These are phyloP conservation scores for Salminus brasiliensis DNA, from an alignment of 2,113 vertebrate genomes.

Conservation along the genomic window DNA sequence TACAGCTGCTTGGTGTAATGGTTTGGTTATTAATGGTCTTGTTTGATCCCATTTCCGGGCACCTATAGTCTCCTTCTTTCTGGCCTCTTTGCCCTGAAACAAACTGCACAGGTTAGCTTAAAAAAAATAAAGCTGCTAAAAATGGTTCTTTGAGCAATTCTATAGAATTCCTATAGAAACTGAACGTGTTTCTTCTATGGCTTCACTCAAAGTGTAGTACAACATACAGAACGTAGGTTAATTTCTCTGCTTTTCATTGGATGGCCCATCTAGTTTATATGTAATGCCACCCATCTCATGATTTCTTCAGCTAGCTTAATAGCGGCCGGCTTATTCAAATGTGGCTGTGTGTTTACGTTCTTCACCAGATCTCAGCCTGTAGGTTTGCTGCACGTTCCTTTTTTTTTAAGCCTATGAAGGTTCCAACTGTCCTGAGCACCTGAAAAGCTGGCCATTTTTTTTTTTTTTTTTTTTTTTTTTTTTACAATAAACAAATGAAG, in stretches of 20 bases:
- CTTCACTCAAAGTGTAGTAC: too few species aligned
- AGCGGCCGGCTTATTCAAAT: neutral
- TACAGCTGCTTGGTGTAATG: neutral
- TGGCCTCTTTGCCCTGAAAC: too few species aligned
- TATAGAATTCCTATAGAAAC: too few species aligned
- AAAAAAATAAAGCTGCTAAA: too few species aligned
- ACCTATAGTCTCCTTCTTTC: too few species aligned
- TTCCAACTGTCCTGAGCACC: neutral
- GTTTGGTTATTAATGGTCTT: neutral
- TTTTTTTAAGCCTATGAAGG: conserved; percentile 30
- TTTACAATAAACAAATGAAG: conserved; percentile 6
- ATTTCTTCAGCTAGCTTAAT: neutral
- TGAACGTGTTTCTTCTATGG: too few species aligned
- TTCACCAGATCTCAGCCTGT: neutral
- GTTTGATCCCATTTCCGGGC: neutral
- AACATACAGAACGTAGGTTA: too few species aligned
- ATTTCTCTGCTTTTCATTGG: too few species aligned
- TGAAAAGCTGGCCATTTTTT: conserved; percentile 31
- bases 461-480: too few species aligned
- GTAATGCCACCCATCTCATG: neutral
- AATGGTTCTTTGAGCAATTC: too few species aligned
- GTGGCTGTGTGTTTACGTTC: conserved; percentile 2
- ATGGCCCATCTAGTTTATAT: too few species aligned
- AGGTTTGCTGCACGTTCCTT: conserved; percentile 11
- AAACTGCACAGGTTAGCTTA: too few species aligned